Conservation (phyloP, 2,797 vertebrate species). For the Pseudomugil tenellus region DNA sequence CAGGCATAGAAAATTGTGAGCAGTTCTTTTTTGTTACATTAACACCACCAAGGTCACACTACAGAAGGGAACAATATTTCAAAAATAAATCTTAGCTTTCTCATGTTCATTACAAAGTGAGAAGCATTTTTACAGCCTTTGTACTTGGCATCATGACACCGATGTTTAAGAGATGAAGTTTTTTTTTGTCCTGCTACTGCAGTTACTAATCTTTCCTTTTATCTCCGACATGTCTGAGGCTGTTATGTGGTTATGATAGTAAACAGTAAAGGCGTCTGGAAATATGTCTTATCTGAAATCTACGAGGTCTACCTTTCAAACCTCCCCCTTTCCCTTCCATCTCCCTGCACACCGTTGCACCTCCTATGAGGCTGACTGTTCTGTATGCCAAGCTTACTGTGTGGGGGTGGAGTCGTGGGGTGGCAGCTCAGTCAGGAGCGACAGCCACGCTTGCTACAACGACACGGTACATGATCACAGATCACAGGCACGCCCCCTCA, state of each 20-base stretch:
- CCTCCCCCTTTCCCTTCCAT: constrained; percentile 36
- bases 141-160: constrained; percentile 54
- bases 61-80: constrained; percentile 47
- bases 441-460: constrained; percentile 74
- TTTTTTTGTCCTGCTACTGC: constrained; percentile 61
- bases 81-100: constrained; percentile 44
- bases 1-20: constrained; percentile 43
- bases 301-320: constrained; percentile 73
- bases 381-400: constrained; percentile 58
- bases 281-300: constrained; percentile 79
- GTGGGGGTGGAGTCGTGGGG: constrained; percentile 69
- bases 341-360: constrained; percentile 42
- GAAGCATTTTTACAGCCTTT: constrained; percentile 37
- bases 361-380: constrained; percentile 64
- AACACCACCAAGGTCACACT: constrained; percentile 55
- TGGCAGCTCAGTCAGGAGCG: constrained; percentile 73
- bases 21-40: constrained; percentile 39
- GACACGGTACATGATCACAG: constrained; percentile 78
- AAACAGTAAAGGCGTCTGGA: constrained; percentile 80
- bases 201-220: constrained; percentile 76
- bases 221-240: constrained; percentile 79
- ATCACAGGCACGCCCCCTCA: constrained; percentile 81
- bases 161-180: constrained; percentile 69
- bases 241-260: constrained; percentile 80
- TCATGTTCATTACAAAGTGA: constrained; percentile 42